phyloP scores from a whole-genome alignment of 2,888 invertebrate genomes.

The Nephrotoma flavescens region DNA sequence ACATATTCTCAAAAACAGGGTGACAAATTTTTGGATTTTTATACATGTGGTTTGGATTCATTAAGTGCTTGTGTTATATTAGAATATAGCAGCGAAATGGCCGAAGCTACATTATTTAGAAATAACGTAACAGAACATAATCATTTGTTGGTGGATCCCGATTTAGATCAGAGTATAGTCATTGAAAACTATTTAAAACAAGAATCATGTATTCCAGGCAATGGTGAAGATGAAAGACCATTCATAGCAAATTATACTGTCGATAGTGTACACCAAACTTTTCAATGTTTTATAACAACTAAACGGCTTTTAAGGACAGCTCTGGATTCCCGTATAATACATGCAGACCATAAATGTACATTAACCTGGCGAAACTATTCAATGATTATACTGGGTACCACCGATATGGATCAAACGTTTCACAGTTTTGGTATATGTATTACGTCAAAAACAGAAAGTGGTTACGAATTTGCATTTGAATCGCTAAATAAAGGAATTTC shows the following conservation, averaged over 20 bases:
- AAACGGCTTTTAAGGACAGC: background rate
- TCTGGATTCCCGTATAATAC: background rate
- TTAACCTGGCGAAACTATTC: background rate
- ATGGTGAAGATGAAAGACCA: background rate
- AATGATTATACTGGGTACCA: background rate
- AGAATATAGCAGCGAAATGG: background rate
- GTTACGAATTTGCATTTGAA: background rate
- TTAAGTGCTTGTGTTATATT: background rate
- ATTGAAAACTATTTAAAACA: background rate
- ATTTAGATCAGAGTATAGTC: background rate
- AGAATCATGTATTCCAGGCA: background rate
- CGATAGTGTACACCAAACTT: background rate
- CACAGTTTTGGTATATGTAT: background rate
- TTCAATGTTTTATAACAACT: background rate
- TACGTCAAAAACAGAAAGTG: background rate
- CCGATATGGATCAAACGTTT: background rate
- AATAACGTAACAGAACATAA: background rate
- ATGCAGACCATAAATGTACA: background rate
- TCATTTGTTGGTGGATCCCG: background rate
- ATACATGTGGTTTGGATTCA: background rate
- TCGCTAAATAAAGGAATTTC: background rate
- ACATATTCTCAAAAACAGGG: background rate
- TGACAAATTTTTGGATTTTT: background rate
- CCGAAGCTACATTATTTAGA: background rate
- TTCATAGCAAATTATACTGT: background rate